Evolutionary conservation across 2,888 invertebrate genomes (phyloP).

Genomic region (Epirrhoe alternata): DNA sequence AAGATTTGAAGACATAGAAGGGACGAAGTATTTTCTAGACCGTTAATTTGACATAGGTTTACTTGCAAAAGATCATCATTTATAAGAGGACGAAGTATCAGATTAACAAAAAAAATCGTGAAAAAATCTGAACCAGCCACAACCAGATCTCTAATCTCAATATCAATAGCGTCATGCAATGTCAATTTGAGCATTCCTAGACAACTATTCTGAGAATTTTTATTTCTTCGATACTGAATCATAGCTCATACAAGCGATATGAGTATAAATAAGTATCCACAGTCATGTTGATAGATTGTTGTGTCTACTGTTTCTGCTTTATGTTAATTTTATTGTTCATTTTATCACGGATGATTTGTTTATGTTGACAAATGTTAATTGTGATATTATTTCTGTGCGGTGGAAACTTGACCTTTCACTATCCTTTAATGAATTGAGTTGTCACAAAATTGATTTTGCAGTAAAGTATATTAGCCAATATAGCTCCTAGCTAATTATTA

Average conservation of each 20-base stretch:
- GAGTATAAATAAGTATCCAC: slow-evolving; percentile 9
- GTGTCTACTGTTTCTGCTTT: slow-evolving; percentile 31
- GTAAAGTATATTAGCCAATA: not conserved
- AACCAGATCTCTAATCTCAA: slow-evolving; percentile 1
- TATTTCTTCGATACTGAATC: slow-evolving; percentile 25
- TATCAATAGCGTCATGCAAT: slow-evolving; percentile 10
- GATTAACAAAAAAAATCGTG: not conserved
- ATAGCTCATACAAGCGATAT: slow-evolving; percentile 6
- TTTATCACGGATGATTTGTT: slow-evolving; percentile 22
- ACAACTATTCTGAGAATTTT: slow-evolving; percentile 14
- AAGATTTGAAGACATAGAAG: too few relatives aligned
- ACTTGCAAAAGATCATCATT: too few relatives aligned
- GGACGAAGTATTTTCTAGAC: too few relatives aligned
- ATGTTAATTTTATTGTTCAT: slow-evolving; percentile 23
- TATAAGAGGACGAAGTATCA: not conserved
- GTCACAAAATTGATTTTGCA: not conserved
- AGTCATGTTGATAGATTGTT: slow-evolving; percentile 28
- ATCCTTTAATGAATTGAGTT: not conserved
- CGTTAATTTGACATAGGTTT: too few relatives aligned
- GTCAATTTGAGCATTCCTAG: slow-evolving; percentile 17
- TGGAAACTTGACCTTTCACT: slow-evolving; percentile 2
- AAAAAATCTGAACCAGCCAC: not conserved
- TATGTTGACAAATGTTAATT: slow-evolving; percentile 13
- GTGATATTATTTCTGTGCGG: slow-evolving; percentile 13
- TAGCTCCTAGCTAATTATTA: slow-evolving; percentile 8